These are phyloP conservation scores for Eriocheir sinensis DNA, from an alignment of 1,140 invertebrate genomes.

Conservation along the genomic window DNA sequence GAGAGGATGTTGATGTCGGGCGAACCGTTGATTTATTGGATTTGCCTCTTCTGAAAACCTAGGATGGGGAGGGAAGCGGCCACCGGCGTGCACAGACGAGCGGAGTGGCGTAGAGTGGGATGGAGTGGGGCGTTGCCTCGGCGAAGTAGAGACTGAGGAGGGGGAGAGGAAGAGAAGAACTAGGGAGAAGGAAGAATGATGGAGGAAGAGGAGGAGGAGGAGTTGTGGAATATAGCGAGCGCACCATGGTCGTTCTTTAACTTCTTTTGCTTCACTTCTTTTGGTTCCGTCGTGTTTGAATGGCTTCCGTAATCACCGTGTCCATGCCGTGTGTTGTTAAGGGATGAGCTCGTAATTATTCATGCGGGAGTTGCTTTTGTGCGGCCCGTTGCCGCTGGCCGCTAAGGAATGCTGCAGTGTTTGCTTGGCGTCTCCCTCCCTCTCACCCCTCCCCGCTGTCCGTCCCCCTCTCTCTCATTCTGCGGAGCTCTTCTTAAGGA, in stretches of 20 bases:
- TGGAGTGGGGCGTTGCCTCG: background rate
- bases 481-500: background rate
- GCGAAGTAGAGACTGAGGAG: background rate
- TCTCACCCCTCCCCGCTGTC: too few species aligned
- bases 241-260: too few species aligned
- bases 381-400: background rate
- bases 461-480: too few species aligned
- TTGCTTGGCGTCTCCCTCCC: background rate
- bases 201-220: background rate
- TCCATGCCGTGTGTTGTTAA: too few species aligned
- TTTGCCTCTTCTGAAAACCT: background rate
- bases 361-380: background rate
- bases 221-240: too few species aligned
- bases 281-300: too few species aligned
- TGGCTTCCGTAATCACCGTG: too few species aligned
- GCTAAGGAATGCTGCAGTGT: background rate
- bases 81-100: background rate
- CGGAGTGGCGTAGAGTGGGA: background rate
- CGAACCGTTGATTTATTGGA: slow-evolving; percentile 46
- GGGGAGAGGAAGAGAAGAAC: background rate
- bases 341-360: background rate
- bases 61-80: slow-evolving; percentile 15
- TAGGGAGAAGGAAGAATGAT: background rate
- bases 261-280: too few species aligned
- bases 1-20: slow-evolving; percentile 45